These are phyloP conservation scores for Apodemia mormo DNA, from an alignment of 2,888 invertebrate genomes.

Conservation along the genomic window DNA sequence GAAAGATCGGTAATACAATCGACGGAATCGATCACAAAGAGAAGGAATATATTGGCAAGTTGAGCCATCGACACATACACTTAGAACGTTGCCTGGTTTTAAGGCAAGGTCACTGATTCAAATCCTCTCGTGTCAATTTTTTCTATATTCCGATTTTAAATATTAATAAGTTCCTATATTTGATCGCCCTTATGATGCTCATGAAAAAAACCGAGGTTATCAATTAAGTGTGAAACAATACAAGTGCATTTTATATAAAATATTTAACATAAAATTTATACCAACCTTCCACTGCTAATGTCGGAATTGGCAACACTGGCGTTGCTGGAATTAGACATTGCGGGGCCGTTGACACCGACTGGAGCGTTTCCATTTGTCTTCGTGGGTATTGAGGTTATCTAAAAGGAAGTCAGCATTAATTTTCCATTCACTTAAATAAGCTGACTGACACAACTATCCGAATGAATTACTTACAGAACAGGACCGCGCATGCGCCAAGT, in stretches of 20 bases:
- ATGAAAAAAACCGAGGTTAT: no score
- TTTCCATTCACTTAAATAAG: no score
- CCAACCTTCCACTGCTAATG: conserved; percentile 73
- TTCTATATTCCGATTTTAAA: no score
- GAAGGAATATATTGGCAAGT: no score
- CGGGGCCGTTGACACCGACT: conserved; percentile 51
- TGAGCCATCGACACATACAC: no score
- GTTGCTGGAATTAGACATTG: conserved; percentile 60
- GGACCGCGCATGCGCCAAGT: conserved; percentile 90
- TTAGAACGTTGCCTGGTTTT: no score
- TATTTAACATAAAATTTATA: conserved; percentile 27
- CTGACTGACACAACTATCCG: not conserved
- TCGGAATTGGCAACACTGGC: conserved; percentile 71
- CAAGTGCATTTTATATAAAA: not conserved
- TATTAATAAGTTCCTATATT: no score
- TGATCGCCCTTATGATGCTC: no score
- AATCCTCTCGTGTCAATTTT: no score
- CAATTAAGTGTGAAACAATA: not conserved
- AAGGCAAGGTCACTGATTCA: no score
- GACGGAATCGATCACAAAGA: no score
- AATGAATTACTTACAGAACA: conserved; percentile 86
- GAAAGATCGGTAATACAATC: no score
- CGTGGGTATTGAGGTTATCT: conserved; percentile 73
- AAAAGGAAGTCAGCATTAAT: conserved; percentile 20
- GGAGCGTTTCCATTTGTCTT: conserved; percentile 57